These are phyloP conservation scores for Rhynchonycteris naso DNA, from an alignment of 2,797 vertebrate genomes.

Conservation along the genomic window DNA sequence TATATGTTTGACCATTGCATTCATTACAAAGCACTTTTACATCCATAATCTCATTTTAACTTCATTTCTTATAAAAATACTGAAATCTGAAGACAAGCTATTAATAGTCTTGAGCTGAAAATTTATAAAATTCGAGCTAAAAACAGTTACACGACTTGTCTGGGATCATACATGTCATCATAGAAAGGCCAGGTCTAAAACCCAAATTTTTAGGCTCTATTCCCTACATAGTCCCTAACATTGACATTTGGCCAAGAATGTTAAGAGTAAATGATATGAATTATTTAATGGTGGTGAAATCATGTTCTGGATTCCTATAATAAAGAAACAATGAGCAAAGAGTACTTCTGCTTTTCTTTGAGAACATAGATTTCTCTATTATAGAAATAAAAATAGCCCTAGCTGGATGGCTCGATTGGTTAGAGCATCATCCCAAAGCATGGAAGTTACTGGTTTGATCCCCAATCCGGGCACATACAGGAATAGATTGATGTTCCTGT, in stretches of 20 bases:
- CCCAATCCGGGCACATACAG: too few relatives aligned
- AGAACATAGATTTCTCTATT: conserved; percentile 18
- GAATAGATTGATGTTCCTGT: too few relatives aligned
- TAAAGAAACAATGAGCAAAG: not conserved
- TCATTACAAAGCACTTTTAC: conserved; percentile 35
- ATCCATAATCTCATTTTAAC: not conserved
- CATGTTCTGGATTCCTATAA: not conserved
- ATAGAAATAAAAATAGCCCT: not conserved
- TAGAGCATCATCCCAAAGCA: too few relatives aligned
- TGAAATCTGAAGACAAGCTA: conserved; percentile 21
- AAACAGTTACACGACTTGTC: not conserved
- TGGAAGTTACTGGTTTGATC: too few relatives aligned
- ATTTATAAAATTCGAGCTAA: conserved; percentile 5
- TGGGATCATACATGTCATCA: not conserved
- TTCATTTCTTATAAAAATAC: conserved; percentile 33
- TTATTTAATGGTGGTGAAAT: not conserved
- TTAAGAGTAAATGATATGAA: not conserved
- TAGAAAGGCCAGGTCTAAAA: not conserved
- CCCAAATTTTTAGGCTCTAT: not conserved
- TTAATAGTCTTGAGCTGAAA: not conserved
- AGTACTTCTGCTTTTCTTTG: not conserved
- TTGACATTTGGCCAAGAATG: not conserved
- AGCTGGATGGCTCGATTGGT: too few relatives aligned
- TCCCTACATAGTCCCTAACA: not conserved
- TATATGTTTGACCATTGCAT: not conserved